These are phyloP conservation scores for Ophioderma brevispina DNA, from an alignment of 35 echinoderm and acorn worm genomes.

Conservation along the genomic window DNA sequence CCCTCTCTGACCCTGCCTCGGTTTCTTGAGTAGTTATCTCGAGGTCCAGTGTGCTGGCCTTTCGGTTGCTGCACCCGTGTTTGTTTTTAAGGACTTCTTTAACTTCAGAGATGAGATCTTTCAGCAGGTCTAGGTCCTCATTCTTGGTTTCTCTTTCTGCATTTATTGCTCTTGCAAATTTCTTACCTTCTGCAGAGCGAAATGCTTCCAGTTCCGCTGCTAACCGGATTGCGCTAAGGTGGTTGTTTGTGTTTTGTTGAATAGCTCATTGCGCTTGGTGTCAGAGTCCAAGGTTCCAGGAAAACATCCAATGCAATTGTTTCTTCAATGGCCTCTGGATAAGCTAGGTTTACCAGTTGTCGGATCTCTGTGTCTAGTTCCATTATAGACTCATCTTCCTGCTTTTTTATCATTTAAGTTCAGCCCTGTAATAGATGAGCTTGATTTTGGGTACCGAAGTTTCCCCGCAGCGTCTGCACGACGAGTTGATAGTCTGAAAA, in stretches of 20 bases:
- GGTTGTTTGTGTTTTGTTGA: not conserved
- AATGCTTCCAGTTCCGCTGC: not conserved
- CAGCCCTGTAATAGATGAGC: not conserved
- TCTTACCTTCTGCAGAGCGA: not conserved
- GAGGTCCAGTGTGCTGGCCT: not conserved
- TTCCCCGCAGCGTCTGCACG: not conserved
- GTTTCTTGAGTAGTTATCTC: not conserved
- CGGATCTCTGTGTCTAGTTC: not conserved
- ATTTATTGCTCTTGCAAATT: not conserved
- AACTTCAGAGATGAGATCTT: no score
- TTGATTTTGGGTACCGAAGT: not conserved
- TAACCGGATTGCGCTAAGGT: not conserved
- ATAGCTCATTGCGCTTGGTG: not conserved
- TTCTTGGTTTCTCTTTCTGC: not conserved
- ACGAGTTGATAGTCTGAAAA: not conserved
- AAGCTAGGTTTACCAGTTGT: not conserved
- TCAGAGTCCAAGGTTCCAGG: not conserved
- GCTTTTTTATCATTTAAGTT: not conserved
- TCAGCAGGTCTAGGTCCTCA: not conserved
- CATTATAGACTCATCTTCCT: not conserved
- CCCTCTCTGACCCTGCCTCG: not conserved
- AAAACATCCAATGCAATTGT: not conserved
- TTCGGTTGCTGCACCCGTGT: not conserved
- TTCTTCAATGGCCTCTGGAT: not conserved
- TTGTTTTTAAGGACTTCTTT: not conserved